Evolutionary conservation across 2,113 vertebrate species (phyloP), one percentile per base, ranked within the genome.

Genomic region (Malurus melanocephalus): DNA sequence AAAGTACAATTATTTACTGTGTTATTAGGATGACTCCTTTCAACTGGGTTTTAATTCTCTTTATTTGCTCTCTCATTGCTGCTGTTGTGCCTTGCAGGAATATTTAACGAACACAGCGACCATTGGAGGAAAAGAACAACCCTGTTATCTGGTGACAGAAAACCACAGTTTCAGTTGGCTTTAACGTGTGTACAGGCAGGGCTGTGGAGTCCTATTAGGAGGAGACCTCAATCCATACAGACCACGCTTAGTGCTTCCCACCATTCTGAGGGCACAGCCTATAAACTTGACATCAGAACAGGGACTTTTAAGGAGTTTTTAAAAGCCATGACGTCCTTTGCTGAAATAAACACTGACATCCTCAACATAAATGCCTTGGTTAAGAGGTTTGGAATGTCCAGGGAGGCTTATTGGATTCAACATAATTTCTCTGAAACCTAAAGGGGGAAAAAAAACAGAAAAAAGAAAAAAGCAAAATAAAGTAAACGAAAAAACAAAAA

Each of bases 401-500:
- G 97, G 97, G 97, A 98, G 98, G 97, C 97, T 98, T 98, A 98
- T 97, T 98, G 98, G 97, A 97, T 98, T 98, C 98, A 98, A 98
- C 98, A 98, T 98, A 98, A 98, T 98, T 97, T 98, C 98, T 98
- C 98, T 98, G 98, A 98, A 98, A 98, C 98, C 98, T 98, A 98
- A 97, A 98, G 97, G 97, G 96, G 96, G 59, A 92, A 93, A 96
- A 95, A 96, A 96, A 97, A 97, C 96, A 97, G 96, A 96, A 97
- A 95, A 96, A 97, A 95, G 96, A 96, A 97, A 97, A 97, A 97
- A 97, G 94, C 94, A 97, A 97, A 97, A 97, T 97, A 97, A 98
- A 97, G 97, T 94, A 97, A 97, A 96, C 95, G 85, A 96, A 96
- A 97, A 95, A 81, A 96, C 95, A 95, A 96, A 94, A 96, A 97